phyloP scores from a whole-genome alignment of 2,797 vertebrate genomes.

The Paratrypauchen microcephalus region DNA sequence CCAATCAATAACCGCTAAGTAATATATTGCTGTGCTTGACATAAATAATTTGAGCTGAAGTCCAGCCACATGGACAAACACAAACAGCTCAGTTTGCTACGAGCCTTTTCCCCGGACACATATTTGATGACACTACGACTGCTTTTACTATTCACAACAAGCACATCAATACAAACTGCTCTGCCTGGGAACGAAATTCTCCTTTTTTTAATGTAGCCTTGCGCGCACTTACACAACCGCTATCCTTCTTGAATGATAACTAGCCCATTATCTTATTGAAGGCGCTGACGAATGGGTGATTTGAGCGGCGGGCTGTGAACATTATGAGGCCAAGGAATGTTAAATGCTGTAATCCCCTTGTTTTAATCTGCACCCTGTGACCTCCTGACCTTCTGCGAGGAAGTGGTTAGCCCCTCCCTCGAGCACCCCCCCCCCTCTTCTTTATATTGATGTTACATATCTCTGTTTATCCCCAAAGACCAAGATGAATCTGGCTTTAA shows the following conservation, averaged over 20 bases:
- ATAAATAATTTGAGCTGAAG: constrained; percentile 68
- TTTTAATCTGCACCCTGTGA: constrained; percentile 77
- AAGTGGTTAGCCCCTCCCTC: constrained; percentile 64
- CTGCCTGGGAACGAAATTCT: constrained; percentile 20
- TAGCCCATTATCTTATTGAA: constrained; percentile 61
- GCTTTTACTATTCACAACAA: constrained; percentile 31
- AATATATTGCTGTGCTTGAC: constrained; percentile 71
- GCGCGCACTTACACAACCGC: constrained; percentile 26
- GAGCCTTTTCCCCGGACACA: constrained; percentile 30
- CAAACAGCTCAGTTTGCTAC: constrained; percentile 43
- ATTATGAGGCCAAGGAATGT: constrained; percentile 59
- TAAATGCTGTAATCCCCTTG: constrained; percentile 80
- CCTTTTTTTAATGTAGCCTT: constrained; percentile 25
- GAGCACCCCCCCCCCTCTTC: constrained; percentile 48
- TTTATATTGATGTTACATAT: constrained; percentile 62
- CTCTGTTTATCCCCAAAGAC: constrained; percentile 64
- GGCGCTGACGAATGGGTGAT: constrained; percentile 64
- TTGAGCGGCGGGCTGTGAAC: constrained; percentile 72
- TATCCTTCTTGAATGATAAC: constrained; percentile 62
- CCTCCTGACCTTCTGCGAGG: constrained; percentile 64
- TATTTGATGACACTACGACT: constrained; percentile 42
- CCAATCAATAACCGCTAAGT: constrained; percentile 71
- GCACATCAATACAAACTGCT: constrained; percentile 35
- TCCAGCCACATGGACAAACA: constrained; percentile 47
- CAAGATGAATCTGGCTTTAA: constrained; percentile 70